Base-by-base conservation (phyloP, 64 coral and sea anemone species). In the Stichodactyla helianthus region DNA sequence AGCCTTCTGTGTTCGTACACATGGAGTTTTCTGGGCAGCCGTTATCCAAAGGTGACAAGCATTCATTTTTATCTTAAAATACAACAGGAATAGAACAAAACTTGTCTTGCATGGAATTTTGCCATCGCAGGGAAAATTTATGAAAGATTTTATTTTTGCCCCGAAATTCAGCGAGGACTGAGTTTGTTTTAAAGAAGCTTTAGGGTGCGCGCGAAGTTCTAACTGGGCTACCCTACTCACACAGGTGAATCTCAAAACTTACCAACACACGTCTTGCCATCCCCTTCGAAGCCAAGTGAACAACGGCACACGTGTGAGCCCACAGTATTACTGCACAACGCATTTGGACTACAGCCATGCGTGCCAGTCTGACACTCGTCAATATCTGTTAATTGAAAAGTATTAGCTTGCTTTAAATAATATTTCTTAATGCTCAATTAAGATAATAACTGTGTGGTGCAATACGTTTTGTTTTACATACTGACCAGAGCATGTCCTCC, bases 401-500 rank as follows among this genome's bases (percentile, higher is more conserved):
- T 27, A 74, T 68, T 8, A 22, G 55, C 35, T 44, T 44, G 35
- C 35, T 44, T 44, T 44, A 44, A 44, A 1, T 44, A 44, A 44
- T 1, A 44, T 44, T 44, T 44, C 35, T 44, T 44, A 44, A 44
- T 2, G 35, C 35, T 44, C 35, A 44, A 44, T 44, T 44, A 44
- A 44, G 35, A 44, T 44, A 44, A 44, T 44, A 44, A 44, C 35
- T 44, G 35, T 44, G 35, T 44, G 35, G 1, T 44, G 35, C 35
- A 44, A 44, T 44, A 44, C 35, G 35, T 1, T 44, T 44, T 44
- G 35, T 44, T 44, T 44, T 44, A 16, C 5, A 77, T 55, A 70
- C 61, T 86, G 82, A 94, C 89, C 93, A 57, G 65, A 64, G 52
- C 93, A 94, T 10, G 31, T 62, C 70, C 7, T 88, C 2, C 89